Conservation (phyloP, 2,888 invertebrate genomes). For the Diadegma fenestrale region DNA sequence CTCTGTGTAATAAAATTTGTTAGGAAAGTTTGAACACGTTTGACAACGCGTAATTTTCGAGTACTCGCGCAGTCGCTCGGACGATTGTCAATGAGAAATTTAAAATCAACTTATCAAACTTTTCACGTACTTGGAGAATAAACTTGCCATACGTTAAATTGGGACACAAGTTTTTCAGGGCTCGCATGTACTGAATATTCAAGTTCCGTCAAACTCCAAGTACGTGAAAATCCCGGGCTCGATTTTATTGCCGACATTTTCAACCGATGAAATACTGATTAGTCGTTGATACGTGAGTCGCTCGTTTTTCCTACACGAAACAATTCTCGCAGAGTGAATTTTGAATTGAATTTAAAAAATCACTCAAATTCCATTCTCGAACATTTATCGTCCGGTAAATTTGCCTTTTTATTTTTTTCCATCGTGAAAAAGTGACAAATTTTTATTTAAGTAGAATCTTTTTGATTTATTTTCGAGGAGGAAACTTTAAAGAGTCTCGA, state of each 20-base stretch:
- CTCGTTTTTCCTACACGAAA: not conserved
- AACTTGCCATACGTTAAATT: not conserved
- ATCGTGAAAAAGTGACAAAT: no score
- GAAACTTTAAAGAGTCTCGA: not conserved
- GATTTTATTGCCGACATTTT: slow-evolving; percentile 5
- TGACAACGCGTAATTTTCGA: slow-evolving; percentile 9
- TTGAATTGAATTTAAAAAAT: not conserved
- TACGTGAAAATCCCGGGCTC: not conserved
- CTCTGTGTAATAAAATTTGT: no score
- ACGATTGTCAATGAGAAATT: not conserved
- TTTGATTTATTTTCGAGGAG: not conserved
- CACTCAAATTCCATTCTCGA: not conserved
- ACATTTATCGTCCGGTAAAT: no score
- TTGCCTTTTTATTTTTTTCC: not conserved
- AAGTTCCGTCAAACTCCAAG: not conserved
- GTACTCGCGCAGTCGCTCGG: not conserved
- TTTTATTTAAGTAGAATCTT: no score
- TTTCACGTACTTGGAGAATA: slow-evolving; percentile 28
- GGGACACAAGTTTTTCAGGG: slow-evolving; percentile 23
- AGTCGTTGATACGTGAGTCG: not conserved
- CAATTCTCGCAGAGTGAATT: not conserved
- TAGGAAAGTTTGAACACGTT: no score
- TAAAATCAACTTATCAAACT: not conserved
- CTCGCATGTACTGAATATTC: slow-evolving; percentile 18
- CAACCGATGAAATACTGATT: slow-evolving; percentile 8